phyloP scores from a whole-genome alignment of 2,888 invertebrate species.

The Mesorhabditis belari region DNA sequence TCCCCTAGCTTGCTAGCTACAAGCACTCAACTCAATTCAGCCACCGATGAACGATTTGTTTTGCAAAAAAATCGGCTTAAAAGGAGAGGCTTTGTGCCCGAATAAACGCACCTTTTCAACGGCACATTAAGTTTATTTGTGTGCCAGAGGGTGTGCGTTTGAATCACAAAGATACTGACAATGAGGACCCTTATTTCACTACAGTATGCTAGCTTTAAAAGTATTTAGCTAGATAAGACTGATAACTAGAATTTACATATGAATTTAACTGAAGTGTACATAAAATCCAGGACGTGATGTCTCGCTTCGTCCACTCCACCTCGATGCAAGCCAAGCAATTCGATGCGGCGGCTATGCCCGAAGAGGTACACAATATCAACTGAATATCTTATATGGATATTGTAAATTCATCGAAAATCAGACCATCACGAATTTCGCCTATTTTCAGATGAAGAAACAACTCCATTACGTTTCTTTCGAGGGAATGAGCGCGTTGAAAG shows the following conservation, averaged over 20 bases:
- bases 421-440: background rate
- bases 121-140: background rate
- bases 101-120: background rate
- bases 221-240: no score
- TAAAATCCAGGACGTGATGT: conserved; percentile 24
- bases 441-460: conserved; percentile 22
- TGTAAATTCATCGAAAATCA: background rate
- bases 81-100: no score
- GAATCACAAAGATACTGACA: no score
- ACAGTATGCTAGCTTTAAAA: no score
- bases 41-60: no score
- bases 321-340: conserved; percentile 50
- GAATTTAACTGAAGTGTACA: background rate
- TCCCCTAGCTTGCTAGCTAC: no score
- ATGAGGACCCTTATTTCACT: no score
- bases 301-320: conserved; percentile 42
- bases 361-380: conserved; percentile 6
- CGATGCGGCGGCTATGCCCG: conserved; percentile 28
- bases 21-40: no score
- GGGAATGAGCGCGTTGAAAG: conserved; percentile 46
- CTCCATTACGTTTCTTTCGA: conserved; percentile 43
- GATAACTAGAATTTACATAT: background rate
- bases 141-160: no score
- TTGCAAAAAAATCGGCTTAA: no score
- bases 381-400: no score